Conservation (phyloP, 2,888 invertebrate genomes). For the Geophilus truncorum region DNA sequence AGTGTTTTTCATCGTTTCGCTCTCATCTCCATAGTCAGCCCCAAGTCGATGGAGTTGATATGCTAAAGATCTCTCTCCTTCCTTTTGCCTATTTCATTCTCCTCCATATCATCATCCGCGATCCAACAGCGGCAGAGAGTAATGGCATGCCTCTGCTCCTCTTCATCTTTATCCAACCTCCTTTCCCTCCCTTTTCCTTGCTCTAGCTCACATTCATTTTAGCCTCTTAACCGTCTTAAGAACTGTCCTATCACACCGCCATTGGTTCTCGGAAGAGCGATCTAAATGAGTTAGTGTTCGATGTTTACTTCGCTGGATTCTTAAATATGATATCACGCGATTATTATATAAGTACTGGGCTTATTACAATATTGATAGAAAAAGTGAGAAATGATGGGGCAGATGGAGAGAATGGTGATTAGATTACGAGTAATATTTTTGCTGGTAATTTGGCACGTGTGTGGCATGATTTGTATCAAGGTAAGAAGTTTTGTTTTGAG, state of each 20-base stretch:
- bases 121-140: neutral
- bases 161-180: constrained; percentile 6
- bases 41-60: neutral
- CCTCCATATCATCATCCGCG: neutral
- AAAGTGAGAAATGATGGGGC: no score
- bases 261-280: neutral
- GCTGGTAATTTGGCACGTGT: no score
- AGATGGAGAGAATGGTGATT: no score
- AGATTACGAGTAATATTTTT: no score
- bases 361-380: neutral
- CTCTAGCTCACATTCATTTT: neutral
- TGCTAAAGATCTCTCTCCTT: neutral
- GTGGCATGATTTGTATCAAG: no score
- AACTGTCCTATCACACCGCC: neutral
- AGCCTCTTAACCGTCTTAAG: neutral
- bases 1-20: neutral
- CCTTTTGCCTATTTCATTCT: constrained; percentile 6
- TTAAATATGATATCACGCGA: neutral
- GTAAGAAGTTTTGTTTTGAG: no score
- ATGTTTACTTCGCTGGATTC: neutral
- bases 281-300: neutral
- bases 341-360: neutral
- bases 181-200: neutral
- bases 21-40: neutral
- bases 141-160: neutral